These are phyloP conservation scores for Notamacropus eugenii DNA, from an alignment of 2,797 vertebrate species.

Conservation along the genomic window DNA sequence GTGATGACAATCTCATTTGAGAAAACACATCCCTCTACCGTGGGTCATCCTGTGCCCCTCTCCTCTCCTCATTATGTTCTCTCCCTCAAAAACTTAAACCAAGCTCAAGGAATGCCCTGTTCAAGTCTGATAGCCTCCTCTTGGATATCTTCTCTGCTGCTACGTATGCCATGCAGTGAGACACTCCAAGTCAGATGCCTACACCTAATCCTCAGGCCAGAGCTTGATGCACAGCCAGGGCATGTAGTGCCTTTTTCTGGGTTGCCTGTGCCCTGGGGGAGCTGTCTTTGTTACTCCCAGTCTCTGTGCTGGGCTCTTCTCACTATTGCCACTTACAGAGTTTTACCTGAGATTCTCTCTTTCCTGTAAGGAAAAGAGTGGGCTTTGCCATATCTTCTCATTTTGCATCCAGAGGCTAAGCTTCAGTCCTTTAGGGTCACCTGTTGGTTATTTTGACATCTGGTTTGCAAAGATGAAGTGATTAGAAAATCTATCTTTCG, in stretches of 20 bases:
- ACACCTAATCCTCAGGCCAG: background rate
- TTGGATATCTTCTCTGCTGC: background rate
- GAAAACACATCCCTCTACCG: background rate
- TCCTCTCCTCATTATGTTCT: background rate
- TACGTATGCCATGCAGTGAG: background rate
- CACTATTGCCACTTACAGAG: background rate
- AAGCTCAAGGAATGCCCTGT: background rate
- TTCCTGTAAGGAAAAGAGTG: background rate
- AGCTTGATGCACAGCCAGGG: background rate
- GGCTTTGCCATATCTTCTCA: background rate
- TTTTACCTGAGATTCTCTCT: background rate
- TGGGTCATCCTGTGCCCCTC: background rate
- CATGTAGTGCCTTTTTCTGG: background rate
- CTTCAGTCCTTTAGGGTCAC: too few relatives aligned
- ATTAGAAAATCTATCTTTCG: too few relatives aligned
- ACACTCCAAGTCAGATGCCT: background rate
- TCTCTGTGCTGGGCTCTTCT: background rate
- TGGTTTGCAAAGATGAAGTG: too few relatives aligned
- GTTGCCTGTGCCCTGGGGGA: background rate
- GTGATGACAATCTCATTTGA: background rate
- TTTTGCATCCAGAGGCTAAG: too few relatives aligned
- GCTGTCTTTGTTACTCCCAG: too few relatives aligned
- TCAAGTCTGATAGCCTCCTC: background rate
- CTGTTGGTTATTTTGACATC: too few relatives aligned
- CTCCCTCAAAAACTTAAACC: background rate